These are phyloP conservation scores for Aphidoletes aphidimyza DNA, from an alignment of 2,888 invertebrate species.

Conservation along the genomic window DNA sequence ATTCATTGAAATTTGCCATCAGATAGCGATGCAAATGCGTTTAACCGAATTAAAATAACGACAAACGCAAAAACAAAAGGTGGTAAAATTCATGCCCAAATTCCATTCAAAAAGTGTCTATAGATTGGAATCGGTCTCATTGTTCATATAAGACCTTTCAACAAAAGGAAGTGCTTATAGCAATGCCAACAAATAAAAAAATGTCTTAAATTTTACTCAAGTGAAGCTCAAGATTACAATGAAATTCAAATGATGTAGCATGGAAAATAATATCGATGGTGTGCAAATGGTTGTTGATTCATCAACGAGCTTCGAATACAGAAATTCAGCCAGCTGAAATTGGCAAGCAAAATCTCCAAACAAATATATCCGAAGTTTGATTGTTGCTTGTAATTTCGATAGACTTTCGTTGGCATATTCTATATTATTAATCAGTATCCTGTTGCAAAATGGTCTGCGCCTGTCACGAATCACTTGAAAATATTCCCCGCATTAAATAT, in stretches of 20 bases:
- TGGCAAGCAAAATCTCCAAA: too few species aligned
- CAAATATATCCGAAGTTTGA: too few species aligned
- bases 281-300: slow-evolving; percentile 10
- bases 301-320: background rate
- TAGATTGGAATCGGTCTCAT: background rate
- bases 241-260: background rate
- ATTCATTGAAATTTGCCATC: background rate
- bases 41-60: background rate
- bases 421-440: background rate
- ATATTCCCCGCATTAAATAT: background rate
- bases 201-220: background rate
- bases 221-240: background rate
- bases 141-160: background rate
- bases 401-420: background rate
- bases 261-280: background rate
- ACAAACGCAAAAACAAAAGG: slow-evolving; percentile 12
- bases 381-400: too few species aligned
- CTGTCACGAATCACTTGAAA: background rate
- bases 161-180: slow-evolving; percentile 37
- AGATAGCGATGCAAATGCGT: background rate
- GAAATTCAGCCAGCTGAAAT: background rate
- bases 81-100: slow-evolving; percentile 39
- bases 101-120: background rate
- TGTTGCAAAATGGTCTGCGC: background rate
- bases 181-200: too few species aligned